Evolutionary conservation across 2,888 invertebrate genomes (phyloP).

Genomic region (Drosophila anomelani): DNA sequence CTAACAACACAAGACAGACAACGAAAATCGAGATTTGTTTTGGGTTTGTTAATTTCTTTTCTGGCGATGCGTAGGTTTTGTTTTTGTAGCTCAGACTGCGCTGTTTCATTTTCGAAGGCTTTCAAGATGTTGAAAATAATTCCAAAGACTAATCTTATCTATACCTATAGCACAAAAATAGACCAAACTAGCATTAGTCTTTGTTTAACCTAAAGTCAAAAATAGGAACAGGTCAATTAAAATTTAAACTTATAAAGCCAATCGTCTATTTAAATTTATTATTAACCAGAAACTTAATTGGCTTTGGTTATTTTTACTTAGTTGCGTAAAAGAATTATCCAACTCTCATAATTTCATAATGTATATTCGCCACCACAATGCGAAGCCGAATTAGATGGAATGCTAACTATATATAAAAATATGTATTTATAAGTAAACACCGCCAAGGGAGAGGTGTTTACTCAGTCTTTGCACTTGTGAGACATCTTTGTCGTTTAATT

Average conservation of each 20-base stretch:
- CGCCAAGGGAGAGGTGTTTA: slow-evolving; percentile 21
- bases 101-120: background rate
- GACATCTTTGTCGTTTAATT: slow-evolving; percentile 67
- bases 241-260: background rate
- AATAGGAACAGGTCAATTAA: background rate
- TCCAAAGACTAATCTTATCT: background rate
- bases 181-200: background rate
- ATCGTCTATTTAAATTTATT: slow-evolving; percentile 6
- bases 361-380: slow-evolving; percentile 57
- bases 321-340: slow-evolving; percentile 16
- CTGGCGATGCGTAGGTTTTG: background rate
- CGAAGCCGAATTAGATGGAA: slow-evolving; percentile 42
- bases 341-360: slow-evolving; percentile 43
- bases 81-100: background rate
- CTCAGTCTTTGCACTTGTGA: slow-evolving; percentile 62
- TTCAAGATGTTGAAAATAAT: background rate
- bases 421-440: background rate
- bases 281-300: slow-evolving; percentile 63
- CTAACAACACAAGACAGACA: background rate
- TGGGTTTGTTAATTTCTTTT: background rate
- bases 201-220: background rate
- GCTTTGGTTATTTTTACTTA: slow-evolving; percentile 22
- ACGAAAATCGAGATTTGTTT: background rate
- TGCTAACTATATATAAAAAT: slow-evolving; percentile 13
- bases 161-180: background rate